phyloP scores from a whole-genome alignment of 2,113 vertebrate species.

The rabbit (Oryctolagus cuniculus) region mOryCun1.1 NC_091453.1:11627001-11627500 shows the following conservation, averaged over 20 bases:
- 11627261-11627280: background rate
- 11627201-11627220: background rate
- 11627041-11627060: constrained; percentile 8
- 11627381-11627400: background rate
- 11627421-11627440: background rate
- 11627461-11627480: background rate
- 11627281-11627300: background rate
- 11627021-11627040: background rate
- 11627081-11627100: background rate
- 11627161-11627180: background rate
- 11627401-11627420: background rate
- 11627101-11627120: constrained; percentile 13
- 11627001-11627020: background rate
- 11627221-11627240: background rate
- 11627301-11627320: background rate
- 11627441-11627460: background rate
- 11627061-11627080: constrained; percentile 36
- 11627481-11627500: background rate
- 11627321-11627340: background rate
- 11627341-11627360: background rate
- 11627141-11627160: background rate
- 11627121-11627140: background rate
- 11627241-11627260: background rate
- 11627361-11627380: background rate
- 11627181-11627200: background rate